phyloP scores from a whole-genome alignment of 2,797 vertebrate species.

The Aeoliscus strigatus region DNA sequence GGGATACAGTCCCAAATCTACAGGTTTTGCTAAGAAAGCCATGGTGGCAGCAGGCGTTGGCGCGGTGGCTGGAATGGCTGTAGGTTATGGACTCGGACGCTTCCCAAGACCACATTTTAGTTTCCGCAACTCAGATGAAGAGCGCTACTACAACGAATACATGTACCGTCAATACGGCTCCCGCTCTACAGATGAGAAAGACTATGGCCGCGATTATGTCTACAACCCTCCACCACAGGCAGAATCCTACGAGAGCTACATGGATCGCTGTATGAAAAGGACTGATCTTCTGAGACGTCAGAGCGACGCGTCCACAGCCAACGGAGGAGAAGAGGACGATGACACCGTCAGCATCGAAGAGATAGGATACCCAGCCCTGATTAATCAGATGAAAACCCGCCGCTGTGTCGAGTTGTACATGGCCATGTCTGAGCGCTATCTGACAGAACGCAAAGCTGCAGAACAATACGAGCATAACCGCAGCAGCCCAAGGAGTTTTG shows the following conservation, averaged over 20 bases:
- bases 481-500: constrained; percentile 28
- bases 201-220: constrained; percentile 65
- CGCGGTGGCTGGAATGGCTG: constrained; percentile 72
- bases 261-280: constrained; percentile 67
- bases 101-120: constrained; percentile 73
- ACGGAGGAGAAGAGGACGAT: constrained; percentile 20
- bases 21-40: constrained; percentile 74
- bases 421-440: constrained; percentile 50
- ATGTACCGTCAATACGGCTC: constrained; percentile 69
- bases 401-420: constrained; percentile 65
- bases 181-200: constrained; percentile 62
- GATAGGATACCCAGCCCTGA: constrained; percentile 69
- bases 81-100: constrained; percentile 76
- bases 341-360: constrained; percentile 70
- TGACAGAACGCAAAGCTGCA: constrained; percentile 47
- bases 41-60: constrained; percentile 75
- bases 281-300: constrained; percentile 47
- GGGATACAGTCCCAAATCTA: constrained; percentile 67
- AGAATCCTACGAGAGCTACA: constrained; percentile 62
- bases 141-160: constrained; percentile 75
- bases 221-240: constrained; percentile 59
- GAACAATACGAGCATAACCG: background rate
- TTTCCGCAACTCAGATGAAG: constrained; percentile 69
- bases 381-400: constrained; percentile 62
- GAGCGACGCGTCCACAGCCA: constrained; percentile 9